Base-by-base conservation (phyloP, 2,113 vertebrate genomes). In the Martes martes region DNA sequence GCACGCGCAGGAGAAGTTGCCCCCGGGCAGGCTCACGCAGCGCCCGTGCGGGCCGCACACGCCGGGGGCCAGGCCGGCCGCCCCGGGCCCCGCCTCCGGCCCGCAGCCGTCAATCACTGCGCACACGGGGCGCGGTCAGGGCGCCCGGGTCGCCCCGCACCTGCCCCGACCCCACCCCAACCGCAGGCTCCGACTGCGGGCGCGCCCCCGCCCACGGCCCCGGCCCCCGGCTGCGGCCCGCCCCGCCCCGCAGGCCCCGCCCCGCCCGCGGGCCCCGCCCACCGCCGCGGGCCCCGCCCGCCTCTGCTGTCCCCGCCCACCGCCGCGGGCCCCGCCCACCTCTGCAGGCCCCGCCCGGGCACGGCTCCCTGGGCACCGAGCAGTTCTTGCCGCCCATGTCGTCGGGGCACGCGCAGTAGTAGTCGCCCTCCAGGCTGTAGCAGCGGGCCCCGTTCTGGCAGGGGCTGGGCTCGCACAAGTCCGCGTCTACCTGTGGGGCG, bases 21-120 rank as follows among this genome's bases (percentile, higher is more conserved):
- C 99, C 23, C 99, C 99, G 0, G 99, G 99, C 91, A 99, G 99
- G 97, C 99, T 99, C 91, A 99, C 98, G 47, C 99, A 99, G 81
- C 84, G 99, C 21, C 99, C 99, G 5, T 99, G 99, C 24, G 99
- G 99, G 8, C 99, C 99, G 28, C 99, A 99, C 74, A 99, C 99
- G 0, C 99, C 99, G n/a, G 99, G 99, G 86, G 99, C 99, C 96
- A 98, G 98, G 87, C 99, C 98, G 2, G 99, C 99, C 81, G 98
- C 94, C 78, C 99, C 99, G 93, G 99, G 98, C 52, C 99, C 99
- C 31, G 99, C 98, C 28, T 99, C 99, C 26, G 99, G 98, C 3
- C 99, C 99, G 95, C 99, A 99, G 98, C 99, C 99, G 97, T 99
- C 99, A 95, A 99, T 99, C 96, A 99, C 99, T 99, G 94, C 3